Percentiles rank a stretch among this genome's conserved stretches.
Conservation (phyloP, 2,113 vertebrate species). For the Cyanoliseus patagonus region DNA sequence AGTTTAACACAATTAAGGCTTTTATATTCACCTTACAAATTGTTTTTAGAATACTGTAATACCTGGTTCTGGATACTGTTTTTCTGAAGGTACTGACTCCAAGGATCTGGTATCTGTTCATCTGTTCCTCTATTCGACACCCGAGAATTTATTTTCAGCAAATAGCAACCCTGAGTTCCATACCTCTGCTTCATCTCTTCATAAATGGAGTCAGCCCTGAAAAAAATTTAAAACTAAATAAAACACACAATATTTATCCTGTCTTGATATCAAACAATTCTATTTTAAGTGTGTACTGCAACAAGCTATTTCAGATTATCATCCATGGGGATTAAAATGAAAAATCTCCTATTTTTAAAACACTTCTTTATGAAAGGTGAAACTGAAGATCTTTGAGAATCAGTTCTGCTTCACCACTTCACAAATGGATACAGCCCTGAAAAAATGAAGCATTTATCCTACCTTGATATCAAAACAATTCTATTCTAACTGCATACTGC, state of each 20-base stretch:
- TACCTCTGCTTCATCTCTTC: conserved; percentile 98
- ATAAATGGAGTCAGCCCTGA: conserved; percentile 85
- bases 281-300: not conserved
- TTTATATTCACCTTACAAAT: not conserved
- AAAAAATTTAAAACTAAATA: not conserved
- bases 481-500: not conserved
- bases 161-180: conserved; percentile 93
- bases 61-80: conserved; percentile 87
- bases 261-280: not conserved
- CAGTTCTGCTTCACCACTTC: not conserved
- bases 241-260: not conserved
- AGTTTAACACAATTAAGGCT: not conserved
- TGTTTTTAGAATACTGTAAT: not conserved
- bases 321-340: not conserved
- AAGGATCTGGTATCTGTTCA: conserved; percentile 97
- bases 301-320: not conserved
- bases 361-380: not conserved
- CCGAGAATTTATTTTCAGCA: conserved; percentile 95
- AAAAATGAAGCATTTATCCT: not conserved
- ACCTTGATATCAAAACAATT: not conserved
- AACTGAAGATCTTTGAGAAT: not conserved
- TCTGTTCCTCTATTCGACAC: conserved; percentile 80
- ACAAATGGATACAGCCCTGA: conserved; percentile 67
- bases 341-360: not conserved
- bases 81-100: conserved; percentile 97